Percentiles rank a stretch among this genome's conserved stretches.
phyloP scores from a whole-genome alignment of 2,888 invertebrate genomes.

The Lycophotia porphyrea region DNA sequence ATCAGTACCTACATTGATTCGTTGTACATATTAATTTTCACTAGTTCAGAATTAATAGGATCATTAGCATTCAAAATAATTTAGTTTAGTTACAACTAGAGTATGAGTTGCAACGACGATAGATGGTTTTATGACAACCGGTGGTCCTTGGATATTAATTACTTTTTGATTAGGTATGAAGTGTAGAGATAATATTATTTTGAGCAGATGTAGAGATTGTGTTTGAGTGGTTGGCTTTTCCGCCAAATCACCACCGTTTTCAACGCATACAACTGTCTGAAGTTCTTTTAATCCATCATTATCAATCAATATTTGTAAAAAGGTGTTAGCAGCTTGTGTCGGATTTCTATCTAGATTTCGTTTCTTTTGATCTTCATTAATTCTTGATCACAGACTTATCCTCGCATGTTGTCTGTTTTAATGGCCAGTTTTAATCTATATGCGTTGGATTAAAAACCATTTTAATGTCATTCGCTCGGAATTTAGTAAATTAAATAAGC shows the following conservation, averaged over 20 bases:
- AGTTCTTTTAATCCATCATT: constrained; percentile 23
- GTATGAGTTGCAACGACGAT: constrained; percentile 10
- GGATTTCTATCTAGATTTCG: constrained; percentile 9
- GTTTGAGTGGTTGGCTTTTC: constrained; percentile 37
- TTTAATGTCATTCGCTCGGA: constrained; percentile 63
- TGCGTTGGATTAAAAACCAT: constrained; percentile 43
- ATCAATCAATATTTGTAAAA: constrained; percentile 42
- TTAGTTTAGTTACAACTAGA: constrained; percentile 13
- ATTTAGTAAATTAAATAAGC: constrained; percentile 81
- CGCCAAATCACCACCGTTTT: constrained; percentile 30
- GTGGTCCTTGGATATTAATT: constrained; percentile 48
- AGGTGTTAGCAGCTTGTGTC: constrained; percentile 20
- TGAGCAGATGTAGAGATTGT: constrained; percentile 7
- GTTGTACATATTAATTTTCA: constrained; percentile 54
- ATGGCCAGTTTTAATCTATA: constrained; percentile 24
- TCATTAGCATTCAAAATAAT: constrained; percentile 33
- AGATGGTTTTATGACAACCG: constrained; percentile 29
- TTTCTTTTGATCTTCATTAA: constrained; percentile 20
- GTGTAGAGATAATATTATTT: constrained; percentile 24
- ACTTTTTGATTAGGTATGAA: constrained; percentile 37
- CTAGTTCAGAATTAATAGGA: constrained; percentile 42
- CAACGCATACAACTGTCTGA: constrained; percentile 16
- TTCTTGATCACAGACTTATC: constrained; percentile 1
- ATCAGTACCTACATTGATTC: constrained; percentile 63
- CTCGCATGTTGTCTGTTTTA: constrained; percentile 1